These are phyloP conservation scores for Caenorhabditis tropicalis DNA, from an alignment of 1,140 invertebrate species.

Conservation along the genomic window DNA sequence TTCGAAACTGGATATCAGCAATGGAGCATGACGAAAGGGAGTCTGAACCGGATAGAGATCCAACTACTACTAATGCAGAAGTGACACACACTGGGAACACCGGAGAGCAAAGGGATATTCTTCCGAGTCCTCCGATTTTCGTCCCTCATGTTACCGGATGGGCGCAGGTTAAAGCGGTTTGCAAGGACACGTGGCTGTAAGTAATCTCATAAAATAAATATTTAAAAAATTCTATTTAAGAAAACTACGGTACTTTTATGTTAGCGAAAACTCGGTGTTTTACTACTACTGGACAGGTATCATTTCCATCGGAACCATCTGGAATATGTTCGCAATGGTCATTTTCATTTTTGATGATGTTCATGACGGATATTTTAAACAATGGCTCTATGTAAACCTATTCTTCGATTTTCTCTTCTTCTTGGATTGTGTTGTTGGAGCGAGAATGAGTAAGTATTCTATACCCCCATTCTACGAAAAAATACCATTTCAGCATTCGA, in stretches of 20 bases:
- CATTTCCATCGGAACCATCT: conserved; percentile 15
- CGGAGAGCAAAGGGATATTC: neutral
- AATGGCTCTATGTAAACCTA: conserved; percentile 28
- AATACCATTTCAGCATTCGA: conserved; percentile 44
- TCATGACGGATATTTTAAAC: neutral
- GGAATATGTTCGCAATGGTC: conserved; percentile 51
- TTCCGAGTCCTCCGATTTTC: neutral
- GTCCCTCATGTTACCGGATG: neutral
- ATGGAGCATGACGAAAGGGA: conserved; percentile 25
- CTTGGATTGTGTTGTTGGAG: neutral
- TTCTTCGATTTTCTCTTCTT: conserved; percentile 29
- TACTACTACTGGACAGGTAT: conserved; percentile 37
- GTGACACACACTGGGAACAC: neutral
- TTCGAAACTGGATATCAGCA: conserved; percentile 32
- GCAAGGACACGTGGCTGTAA: neutral
- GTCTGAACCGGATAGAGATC: neutral
- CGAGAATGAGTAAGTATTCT: conserved; percentile 16
- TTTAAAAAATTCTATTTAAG: neutral
- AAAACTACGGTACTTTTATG: neutral
- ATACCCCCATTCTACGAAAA: no score
- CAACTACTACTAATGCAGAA: neutral
- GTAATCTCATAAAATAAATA: neutral
- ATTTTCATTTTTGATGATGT: conserved; percentile 56
- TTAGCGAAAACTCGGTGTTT: neutral
- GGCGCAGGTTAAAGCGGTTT: neutral